phyloP scores from a whole-genome alignment of 1,140 invertebrate species.

The Frieseomelitta varia region DNA sequence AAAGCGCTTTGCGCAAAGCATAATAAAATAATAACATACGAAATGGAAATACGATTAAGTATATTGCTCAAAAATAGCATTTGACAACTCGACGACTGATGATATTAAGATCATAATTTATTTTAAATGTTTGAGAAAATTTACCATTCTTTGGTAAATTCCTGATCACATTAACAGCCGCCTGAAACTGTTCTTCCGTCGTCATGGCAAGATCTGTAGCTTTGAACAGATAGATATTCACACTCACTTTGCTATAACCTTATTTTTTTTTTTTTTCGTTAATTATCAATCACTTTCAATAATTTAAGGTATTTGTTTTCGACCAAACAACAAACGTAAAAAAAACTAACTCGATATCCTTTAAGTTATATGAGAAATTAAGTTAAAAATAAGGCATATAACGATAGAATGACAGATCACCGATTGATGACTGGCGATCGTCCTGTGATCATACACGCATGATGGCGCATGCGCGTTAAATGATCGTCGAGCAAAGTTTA shows the following conservation, averaged over 20 bases:
- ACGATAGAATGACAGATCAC: constrained; percentile 50
- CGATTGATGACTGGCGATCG: constrained; percentile 60
- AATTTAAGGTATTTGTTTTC: not conserved
- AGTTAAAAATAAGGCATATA: not conserved
- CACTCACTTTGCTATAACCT: constrained; percentile 2
- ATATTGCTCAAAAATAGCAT: not conserved
- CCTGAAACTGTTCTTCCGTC: constrained; percentile 91
- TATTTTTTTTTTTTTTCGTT: not conserved
- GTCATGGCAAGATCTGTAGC: constrained; percentile 83
- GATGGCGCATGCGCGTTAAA: constrained; percentile 37
- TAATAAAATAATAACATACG: not conserved
- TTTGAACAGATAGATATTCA: constrained; percentile 19
- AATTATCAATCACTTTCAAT: not conserved
- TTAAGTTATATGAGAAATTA: not conserved
- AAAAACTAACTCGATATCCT: not conserved
- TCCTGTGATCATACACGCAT: constrained; percentile 14
- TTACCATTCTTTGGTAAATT: constrained; percentile 94
- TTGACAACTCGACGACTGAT: not conserved
- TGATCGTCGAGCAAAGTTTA: constrained; percentile 25
- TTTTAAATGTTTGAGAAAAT: not conserved
- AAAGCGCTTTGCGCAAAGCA: not conserved
- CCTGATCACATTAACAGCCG: constrained; percentile 93
- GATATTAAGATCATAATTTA: not conserved
- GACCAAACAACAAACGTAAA: not conserved
- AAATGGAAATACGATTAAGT: not conserved